phyloP scores from a whole-genome alignment of 1,140 invertebrate genomes.

The Drosophila setifemur region DNA sequence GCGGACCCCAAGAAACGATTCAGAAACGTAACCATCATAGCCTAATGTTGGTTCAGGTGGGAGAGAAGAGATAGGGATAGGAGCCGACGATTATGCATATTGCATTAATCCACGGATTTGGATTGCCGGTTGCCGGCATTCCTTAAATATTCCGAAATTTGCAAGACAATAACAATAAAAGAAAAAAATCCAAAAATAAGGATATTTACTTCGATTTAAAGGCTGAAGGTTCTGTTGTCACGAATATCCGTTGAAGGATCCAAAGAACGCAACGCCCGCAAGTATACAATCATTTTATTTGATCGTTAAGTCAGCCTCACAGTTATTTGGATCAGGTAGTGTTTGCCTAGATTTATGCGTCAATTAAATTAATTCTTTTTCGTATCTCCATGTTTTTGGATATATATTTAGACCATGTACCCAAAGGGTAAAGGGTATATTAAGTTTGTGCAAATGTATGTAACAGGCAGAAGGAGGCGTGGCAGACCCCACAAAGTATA shows the following conservation, averaged over 20 bases:
- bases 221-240: conserved; percentile 11
- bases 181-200: not conserved
- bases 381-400: conserved; percentile 11
- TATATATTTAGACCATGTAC: too few species aligned
- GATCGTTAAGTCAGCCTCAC: not conserved
- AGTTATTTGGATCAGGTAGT: not conserved
- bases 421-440: too few species aligned
- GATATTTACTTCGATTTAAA: conserved; percentile 11
- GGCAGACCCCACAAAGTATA: too few species aligned
- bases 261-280: not conserved
- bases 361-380: conserved; percentile 19
- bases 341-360: conserved; percentile 30
- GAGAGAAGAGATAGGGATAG: not conserved
- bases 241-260: not conserved
- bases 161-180: conserved; percentile 4
- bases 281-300: conserved; percentile 37
- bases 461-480: too few species aligned
- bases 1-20: not conserved
- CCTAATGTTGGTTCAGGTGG: not conserved
- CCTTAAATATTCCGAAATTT: conserved; percentile 13
- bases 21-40: conserved; percentile 10
- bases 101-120: conserved; percentile 28
- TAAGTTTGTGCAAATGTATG: too few species aligned
- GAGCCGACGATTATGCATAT: conserved; percentile 23
- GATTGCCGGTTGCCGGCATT: conserved; percentile 3